A percentile compares a stretch with the other conserved stretches of the same genome.
phyloP scores from a whole-genome alignment of 2,113 vertebrate genomes.

The Bos javanicus region DNA sequence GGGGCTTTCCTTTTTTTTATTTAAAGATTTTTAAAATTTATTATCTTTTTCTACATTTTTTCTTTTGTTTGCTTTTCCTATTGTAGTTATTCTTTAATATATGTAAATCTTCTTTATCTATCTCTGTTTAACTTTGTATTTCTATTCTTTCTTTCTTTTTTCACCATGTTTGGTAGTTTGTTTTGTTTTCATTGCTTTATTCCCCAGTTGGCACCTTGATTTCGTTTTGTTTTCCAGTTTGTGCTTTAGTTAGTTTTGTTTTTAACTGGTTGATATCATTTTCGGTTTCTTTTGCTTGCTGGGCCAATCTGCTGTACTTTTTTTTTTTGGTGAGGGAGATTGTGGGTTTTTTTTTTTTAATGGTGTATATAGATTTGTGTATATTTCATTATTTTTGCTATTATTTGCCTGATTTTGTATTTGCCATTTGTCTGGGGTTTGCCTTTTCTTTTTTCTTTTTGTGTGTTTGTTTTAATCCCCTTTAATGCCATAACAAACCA shows the following conservation, averaged over 20 bases:
- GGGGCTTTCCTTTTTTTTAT: background rate
- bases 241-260: background rate
- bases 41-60: background rate
- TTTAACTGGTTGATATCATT: background rate
- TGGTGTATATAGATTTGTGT: background rate
- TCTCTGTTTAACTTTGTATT: background rate
- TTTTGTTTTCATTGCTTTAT: background rate
- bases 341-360: background rate
- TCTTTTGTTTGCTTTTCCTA: background rate
- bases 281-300: background rate
- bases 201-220: background rate
- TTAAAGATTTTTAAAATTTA: accelerated
- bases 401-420: background rate
- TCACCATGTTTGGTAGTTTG: background rate
- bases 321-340: background rate
- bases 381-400: background rate
- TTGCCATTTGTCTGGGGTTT: background rate
- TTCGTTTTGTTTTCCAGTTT: background rate
- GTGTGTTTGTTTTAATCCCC: background rate
- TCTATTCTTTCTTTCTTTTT: background rate
- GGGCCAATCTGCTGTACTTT: background rate
- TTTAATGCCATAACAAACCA: background rate
- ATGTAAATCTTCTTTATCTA: background rate
- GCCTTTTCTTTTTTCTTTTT: background rate
- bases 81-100: background rate